Evolutionary conservation across 2,888 invertebrate species (phyloP).

Genomic region (Galeruca laticollis): DNA sequence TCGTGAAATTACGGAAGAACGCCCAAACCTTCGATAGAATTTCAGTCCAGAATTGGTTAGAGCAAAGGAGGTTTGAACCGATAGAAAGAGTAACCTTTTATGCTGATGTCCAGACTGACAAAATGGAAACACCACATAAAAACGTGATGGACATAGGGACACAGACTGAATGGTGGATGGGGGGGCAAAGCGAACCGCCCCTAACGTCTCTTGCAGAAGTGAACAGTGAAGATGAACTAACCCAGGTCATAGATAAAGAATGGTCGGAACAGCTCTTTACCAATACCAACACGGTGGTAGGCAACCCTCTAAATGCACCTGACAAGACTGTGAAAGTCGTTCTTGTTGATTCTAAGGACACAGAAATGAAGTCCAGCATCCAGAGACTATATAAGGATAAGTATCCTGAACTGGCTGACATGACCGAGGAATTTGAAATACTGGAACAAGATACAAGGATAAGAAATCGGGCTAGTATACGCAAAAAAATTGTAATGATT

Average conservation of each 20-base stretch:
- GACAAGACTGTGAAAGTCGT: conserved; percentile 27
- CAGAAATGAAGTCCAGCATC: conserved; percentile 24
- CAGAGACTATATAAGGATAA: conserved; percentile 34
- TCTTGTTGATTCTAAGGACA: conserved; percentile 29
- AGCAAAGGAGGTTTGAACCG: neutral
- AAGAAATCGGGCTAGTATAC: neutral
- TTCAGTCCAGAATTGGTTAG: conserved; percentile 1
- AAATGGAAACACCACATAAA: neutral
- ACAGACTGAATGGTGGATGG: neutral
- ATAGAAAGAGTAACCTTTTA: neutral
- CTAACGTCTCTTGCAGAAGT: neutral
- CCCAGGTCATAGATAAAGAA: neutral
- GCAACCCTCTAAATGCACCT: conserved; percentile 14
- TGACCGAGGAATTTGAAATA: conserved; percentile 18
- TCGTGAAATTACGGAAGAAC: neutral
- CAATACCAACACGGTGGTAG: conserved; percentile 2
- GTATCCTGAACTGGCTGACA: conserved; percentile 25
- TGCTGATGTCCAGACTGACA: neutral
- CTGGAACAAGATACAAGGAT: conserved; percentile 25
- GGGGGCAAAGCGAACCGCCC: neutral
- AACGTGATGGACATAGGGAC: neutral
- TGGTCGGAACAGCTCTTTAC: conserved; percentile 5
- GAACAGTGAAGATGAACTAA: neutral
- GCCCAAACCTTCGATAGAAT: neutral
- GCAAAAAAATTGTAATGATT: conserved; percentile 18